Conservation (phyloP, 2,113 vertebrate species). For the Engystomops pustulosus region DNA sequence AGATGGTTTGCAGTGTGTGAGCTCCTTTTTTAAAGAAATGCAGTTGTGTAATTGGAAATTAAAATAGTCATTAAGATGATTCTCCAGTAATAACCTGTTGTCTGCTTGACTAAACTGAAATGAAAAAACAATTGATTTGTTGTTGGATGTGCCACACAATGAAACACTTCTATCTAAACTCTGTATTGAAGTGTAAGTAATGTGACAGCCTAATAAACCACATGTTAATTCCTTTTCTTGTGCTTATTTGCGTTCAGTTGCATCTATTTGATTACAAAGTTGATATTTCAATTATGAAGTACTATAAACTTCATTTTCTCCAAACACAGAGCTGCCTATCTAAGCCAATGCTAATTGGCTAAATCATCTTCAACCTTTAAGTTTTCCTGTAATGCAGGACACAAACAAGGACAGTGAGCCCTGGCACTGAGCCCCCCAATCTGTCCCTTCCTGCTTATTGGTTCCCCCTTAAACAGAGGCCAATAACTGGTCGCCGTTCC, state of each 20-base stretch:
- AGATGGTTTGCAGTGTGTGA: slow-evolving; percentile 58
- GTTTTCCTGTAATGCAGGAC: too few relatives aligned
- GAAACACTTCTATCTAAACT: slow-evolving; percentile 76
- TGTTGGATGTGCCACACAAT: slow-evolving; percentile 80
- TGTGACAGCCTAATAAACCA: slow-evolving; percentile 70
- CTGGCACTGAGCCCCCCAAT: too few relatives aligned
- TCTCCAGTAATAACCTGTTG: slow-evolving; percentile 88
- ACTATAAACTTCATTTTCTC: neutral
- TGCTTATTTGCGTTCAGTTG: slow-evolving; percentile 14
- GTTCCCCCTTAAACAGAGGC: too few relatives aligned
- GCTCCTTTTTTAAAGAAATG: slow-evolving; percentile 85
- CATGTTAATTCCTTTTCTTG: slow-evolving; percentile 39
- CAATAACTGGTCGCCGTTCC: too few relatives aligned
- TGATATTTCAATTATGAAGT: slow-evolving; percentile 29
- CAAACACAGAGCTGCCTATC: neutral
- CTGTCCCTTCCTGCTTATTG: too few relatives aligned
- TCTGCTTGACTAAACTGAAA: slow-evolving; percentile 85
- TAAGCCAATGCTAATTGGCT: neutral
- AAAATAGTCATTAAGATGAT: slow-evolving; percentile 94
- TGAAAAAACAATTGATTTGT: slow-evolving; percentile 87
- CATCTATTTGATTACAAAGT: slow-evolving; percentile 28
- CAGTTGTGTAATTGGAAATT: slow-evolving; percentile 90
- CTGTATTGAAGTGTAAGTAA: slow-evolving; percentile 74
- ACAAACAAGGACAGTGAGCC: too few relatives aligned
- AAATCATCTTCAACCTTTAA: neutral